Evolutionary conservation across 2,797 vertebrate genomes (phyloP).

Genomic region (Anisognathus igniventris): DNA sequence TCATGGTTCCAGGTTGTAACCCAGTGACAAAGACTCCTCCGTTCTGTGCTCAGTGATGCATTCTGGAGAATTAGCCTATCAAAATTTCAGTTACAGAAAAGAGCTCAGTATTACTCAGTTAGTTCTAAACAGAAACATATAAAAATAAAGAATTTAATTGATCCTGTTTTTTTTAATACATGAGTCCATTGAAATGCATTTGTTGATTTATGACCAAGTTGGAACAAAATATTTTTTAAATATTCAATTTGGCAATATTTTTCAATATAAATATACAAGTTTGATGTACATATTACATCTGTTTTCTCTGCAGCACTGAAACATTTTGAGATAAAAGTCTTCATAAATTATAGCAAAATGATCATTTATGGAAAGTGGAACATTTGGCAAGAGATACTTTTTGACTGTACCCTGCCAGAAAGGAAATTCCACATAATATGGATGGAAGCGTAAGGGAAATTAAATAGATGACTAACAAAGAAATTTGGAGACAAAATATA

Average conservation of each 20-base stretch:
- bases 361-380: not conserved
- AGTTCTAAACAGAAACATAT: not conserved
- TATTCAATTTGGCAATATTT: not conserved
- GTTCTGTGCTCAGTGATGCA: not conserved
- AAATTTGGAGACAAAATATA: not conserved
- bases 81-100: not conserved
- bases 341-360: not conserved
- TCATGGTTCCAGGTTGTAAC: not conserved
- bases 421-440: not conserved
- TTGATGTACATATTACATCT: not conserved
- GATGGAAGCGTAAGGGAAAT: not conserved
- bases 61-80: not conserved
- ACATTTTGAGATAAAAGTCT: not conserved
- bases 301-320: not conserved
- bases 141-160: not conserved
- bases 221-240: not conserved
- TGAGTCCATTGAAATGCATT: not conserved
- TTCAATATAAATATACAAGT: not conserved
- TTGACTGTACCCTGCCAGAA: not conserved
- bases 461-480: not conserved
- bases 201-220: not conserved
- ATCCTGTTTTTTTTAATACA: not conserved
- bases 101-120: not conserved
- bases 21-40: not conserved
- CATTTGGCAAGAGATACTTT: not conserved